Conservation (phyloP, 2,113 vertebrate genomes). For the Columba janthina region DNA sequence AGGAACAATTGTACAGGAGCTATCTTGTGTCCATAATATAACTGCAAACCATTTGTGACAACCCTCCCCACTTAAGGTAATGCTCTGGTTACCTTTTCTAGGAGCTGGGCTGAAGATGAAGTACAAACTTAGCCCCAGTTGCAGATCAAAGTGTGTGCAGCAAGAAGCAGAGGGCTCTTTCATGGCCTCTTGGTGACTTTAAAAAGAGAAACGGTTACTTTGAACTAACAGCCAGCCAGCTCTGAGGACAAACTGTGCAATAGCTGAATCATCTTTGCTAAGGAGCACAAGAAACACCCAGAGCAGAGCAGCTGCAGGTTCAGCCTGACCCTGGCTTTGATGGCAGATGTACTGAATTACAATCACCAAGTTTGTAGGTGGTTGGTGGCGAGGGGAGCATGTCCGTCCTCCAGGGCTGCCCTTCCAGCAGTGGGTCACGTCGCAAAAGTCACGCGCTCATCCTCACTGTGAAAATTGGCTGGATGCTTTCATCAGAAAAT, state of each 20-base stretch:
- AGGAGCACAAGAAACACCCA: neutral
- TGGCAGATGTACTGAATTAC: neutral
- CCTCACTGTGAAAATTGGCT: neutral
- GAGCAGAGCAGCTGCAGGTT: neutral
- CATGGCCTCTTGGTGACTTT: neutral
- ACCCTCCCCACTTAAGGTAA: rapidly evolving
- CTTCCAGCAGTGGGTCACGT: neutral
- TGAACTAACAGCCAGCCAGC: neutral
- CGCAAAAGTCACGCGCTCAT: rapidly evolving
- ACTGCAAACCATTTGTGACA: neutral
- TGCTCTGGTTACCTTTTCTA: neutral
- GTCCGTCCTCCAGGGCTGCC: neutral
- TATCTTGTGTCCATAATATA: neutral
- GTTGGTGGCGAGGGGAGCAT: rapidly evolving
- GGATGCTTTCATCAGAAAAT: neutral
- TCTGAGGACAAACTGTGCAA: neutral
- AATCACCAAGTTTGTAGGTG: neutral
- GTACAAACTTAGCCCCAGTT: neutral
- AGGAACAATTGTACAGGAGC: neutral
- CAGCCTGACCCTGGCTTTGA: neutral
- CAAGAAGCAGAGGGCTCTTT: neutral
- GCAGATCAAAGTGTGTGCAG: neutral
- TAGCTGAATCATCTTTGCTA: neutral
- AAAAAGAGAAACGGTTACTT: neutral
- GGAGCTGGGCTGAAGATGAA: neutral